A percentile compares a stretch with the other conserved stretches of the same genome.
phyloP scores from a whole-genome alignment of 1,140 invertebrate species.

The Bilobella aurantiaca region DNA sequence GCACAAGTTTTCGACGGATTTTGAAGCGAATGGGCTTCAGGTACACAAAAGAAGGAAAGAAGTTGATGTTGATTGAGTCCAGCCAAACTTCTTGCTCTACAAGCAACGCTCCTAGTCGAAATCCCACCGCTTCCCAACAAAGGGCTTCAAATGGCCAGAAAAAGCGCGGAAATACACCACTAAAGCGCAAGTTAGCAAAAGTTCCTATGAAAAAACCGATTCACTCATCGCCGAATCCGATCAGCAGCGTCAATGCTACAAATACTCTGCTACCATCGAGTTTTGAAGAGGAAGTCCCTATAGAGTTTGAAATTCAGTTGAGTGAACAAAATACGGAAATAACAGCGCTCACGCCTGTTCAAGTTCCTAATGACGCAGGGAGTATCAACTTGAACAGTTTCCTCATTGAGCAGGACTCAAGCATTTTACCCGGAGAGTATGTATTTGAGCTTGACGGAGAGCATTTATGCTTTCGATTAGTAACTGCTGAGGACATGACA shows the following conservation, averaged over 20 bases:
- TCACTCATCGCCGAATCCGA: neutral
- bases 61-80: neutral
- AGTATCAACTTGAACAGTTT: neutral
- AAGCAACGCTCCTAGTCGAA: no score
- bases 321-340: neutral
- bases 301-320: neutral
- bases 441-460: neutral
- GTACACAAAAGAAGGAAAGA: neutral
- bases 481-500: no score
- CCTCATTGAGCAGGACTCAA: neutral
- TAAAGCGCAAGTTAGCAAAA: neutral
- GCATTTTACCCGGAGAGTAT: neutral
- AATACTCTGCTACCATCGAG: neutral
- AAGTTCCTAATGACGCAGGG: neutral
- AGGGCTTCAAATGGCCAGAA: neutral
- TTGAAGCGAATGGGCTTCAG: constrained; percentile 20
- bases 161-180: neutral
- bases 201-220: neutral
- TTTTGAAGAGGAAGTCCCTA: neutral
- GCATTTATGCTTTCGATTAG: no score
- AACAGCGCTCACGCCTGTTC: no score
- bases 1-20: constrained; percentile 32
- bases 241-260: neutral
- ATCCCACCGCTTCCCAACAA: neutral
- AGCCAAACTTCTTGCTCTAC: no score